These are phyloP conservation scores for Drosophila seguyi DNA, from an alignment of 1,140 invertebrate species.

Conservation along the genomic window DNA sequence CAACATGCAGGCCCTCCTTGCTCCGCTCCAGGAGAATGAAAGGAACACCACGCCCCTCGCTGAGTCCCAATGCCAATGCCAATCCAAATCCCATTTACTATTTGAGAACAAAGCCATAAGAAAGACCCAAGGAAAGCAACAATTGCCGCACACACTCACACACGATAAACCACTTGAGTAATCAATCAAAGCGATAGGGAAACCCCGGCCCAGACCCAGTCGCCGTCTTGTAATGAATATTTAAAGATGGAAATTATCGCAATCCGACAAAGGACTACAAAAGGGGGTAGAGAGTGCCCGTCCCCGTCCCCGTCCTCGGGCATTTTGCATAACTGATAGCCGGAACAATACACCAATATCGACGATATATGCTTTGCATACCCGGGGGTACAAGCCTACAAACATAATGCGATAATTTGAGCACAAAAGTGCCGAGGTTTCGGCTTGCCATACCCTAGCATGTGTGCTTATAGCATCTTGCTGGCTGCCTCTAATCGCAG, in stretches of 20 bases:
- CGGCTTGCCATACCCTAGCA: neutral
- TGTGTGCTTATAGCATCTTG: conserved; percentile 28
- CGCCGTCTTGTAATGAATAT: conserved; percentile 77
- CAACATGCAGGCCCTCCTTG: conserved; percentile 71
- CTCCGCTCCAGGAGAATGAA: conserved; percentile 24
- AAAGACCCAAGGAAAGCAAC: conserved; percentile 52
- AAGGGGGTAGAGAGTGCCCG: conserved; percentile 22
- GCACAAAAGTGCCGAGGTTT: conserved; percentile 65
- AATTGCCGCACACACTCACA: conserved; percentile 44
- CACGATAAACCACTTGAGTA: conserved; percentile 81
- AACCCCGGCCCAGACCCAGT: conserved; percentile 35
- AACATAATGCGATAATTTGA: conserved; percentile 72
- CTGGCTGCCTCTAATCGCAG: conserved; percentile 55
- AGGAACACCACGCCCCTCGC: conserved; percentile 50
- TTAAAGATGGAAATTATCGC: conserved; percentile 80
- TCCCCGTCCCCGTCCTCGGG: conserved; percentile 9
- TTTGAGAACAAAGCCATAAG: conserved; percentile 46
- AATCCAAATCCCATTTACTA: conserved; percentile 29
- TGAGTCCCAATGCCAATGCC: conserved; percentile 7
- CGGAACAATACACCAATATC: conserved; percentile 79
- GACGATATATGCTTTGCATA: conserved; percentile 55
- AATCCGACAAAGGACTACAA: conserved; percentile 42
- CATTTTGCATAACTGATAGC: conserved; percentile 81
- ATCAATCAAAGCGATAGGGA: conserved; percentile 80
- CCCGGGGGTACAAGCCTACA: conserved; percentile 2